These are phyloP conservation scores for Zosterops japonicus DNA, from an alignment of 2,113 vertebrate genomes.

Conservation along the genomic window DNA sequence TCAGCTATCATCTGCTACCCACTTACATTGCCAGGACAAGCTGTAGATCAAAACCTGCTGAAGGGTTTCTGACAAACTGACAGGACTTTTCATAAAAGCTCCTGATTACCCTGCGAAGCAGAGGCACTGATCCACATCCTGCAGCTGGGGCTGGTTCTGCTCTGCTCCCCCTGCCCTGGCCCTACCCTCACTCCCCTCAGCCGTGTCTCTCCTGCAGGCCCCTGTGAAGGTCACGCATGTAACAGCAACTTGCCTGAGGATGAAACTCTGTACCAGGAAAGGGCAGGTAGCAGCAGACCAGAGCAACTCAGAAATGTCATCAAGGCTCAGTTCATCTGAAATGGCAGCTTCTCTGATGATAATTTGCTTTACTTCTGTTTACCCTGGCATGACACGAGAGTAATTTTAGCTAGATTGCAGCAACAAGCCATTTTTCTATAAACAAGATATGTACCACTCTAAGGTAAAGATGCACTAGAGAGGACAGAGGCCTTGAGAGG, in stretches of 20 bases:
- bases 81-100: neutral
- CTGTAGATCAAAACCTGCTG: neutral
- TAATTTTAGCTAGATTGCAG: neutral
- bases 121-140: neutral
- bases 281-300: neutral
- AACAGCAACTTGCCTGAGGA: neutral
- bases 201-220: neutral
- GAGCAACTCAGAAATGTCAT: neutral
- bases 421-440: neutral
- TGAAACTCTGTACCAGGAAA: accelerated
- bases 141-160: neutral
- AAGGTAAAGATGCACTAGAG: neutral
- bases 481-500: neutral
- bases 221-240: neutral
- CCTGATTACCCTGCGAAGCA: neutral
- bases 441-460: neutral
- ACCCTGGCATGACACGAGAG: neutral
- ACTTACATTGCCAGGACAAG: neutral
- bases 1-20: neutral
- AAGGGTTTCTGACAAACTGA: neutral
- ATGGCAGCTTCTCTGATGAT: neutral
- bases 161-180: neutral
- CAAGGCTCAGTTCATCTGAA: neutral
- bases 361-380: neutral
- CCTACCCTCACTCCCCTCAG: neutral